Conservation (phyloP, 2,113 vertebrate species). For the Podarcis raffonei region DNA sequence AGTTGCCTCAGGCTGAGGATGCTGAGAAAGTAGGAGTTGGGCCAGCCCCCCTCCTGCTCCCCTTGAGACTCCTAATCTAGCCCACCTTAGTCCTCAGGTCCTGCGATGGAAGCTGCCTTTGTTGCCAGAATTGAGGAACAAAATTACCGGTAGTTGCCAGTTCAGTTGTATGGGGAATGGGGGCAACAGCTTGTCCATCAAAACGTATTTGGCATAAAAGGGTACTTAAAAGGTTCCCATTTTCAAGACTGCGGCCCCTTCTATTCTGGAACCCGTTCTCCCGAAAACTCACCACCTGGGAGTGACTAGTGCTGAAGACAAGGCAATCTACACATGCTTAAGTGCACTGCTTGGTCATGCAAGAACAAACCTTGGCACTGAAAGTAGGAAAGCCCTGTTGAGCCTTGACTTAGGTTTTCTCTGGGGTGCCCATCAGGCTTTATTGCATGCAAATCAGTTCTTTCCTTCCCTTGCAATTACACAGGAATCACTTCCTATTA, state of each 20-base stretch:
- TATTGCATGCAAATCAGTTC: not conserved
- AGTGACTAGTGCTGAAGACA: no score
- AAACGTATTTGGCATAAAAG: not conserved
- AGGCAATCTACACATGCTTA: not conserved
- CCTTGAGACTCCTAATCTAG: not conserved
- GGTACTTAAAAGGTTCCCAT: not conserved
- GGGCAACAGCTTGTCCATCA: no score
- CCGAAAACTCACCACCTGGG: not conserved
- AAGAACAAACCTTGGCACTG: not conserved
- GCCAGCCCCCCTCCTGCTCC: not conserved
- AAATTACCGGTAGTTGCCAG: not conserved
- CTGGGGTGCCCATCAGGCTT: no score
- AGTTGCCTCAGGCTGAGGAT: not conserved
- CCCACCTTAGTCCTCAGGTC: not conserved
- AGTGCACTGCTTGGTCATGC: not conserved
- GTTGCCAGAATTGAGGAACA: not conserved
- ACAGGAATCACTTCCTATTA: not conserved
- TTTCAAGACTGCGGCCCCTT: not conserved
- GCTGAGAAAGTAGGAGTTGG: not conserved
- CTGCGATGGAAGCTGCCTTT: not conserved
- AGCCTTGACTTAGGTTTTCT: not conserved
- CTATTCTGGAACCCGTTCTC: not conserved
- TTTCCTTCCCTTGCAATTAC: not conserved
- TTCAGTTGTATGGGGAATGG: not conserved
- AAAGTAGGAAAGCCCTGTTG: not conserved